A percentile compares a stretch with the other conserved stretches of the same genome.
Evolutionary conservation across 2,113 vertebrate genomes (phyloP).

Genomic region (Phylloscopus trochilus): DNA sequence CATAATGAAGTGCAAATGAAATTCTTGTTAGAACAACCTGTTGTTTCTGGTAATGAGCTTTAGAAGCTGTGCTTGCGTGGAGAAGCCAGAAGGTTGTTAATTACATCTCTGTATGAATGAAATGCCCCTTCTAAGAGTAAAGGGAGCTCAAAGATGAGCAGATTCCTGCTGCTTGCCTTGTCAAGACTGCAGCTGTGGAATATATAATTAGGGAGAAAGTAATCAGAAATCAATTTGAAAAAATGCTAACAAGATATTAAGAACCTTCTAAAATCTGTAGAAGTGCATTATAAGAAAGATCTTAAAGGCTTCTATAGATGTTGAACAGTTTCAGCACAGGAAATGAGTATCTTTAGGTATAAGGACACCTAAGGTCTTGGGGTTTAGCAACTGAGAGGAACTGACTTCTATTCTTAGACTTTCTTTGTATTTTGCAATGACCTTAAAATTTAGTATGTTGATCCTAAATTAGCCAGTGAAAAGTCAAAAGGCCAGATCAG

Average conservation of each 20-base stretch:
- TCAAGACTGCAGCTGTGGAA: constrained; percentile 1
- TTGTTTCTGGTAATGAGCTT: background rate
- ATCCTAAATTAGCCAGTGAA: background rate
- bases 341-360: background rate
- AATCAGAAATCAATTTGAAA: background rate
- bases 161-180: constrained; percentile 6
- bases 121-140: background rate
- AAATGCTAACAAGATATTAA: background rate
- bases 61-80: background rate
- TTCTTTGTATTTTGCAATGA: background rate
- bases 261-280: background rate
- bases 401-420: background rate
- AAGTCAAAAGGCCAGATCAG: background rate
- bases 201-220: background rate
- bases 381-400: background rate
- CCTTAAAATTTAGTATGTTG: background rate
- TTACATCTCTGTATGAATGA: background rate
- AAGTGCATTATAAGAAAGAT: background rate
- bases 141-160: background rate
- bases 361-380: background rate
- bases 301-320: background rate
- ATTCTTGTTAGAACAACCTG: background rate
- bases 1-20: background rate
- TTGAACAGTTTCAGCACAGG: background rate
- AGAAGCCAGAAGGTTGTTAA: background rate